Evolutionary conservation across 2,888 invertebrate species (phyloP).

Genomic region (Sussaba pulchella): DNA sequence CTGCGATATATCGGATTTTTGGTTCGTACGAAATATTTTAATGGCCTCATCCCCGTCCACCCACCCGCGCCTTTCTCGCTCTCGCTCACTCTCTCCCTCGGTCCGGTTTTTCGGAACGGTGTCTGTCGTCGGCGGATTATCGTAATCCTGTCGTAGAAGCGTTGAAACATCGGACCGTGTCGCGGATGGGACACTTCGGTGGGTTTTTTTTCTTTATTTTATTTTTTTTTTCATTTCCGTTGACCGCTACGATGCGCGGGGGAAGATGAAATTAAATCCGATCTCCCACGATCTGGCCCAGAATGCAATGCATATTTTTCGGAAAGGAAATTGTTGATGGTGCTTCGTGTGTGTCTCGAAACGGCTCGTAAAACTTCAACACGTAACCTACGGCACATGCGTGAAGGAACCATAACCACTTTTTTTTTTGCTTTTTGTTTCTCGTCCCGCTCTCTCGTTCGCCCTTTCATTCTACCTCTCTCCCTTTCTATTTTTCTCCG

Average conservation of each 20-base stretch:
- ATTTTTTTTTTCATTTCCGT: no score
- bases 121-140: slow-evolving; percentile 53
- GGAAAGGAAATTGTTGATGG: slow-evolving; percentile 36
- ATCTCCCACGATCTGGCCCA: slow-evolving; percentile 31
- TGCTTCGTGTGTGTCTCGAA: slow-evolving; percentile 41
- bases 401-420: slow-evolving; percentile 25
- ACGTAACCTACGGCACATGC: slow-evolving; percentile 38
- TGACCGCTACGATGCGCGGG: slow-evolving; percentile 7
- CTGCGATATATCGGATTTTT: slow-evolving; percentile 29
- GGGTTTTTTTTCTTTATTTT: no score
- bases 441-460: no score
- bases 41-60: no score
- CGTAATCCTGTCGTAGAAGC: slow-evolving; percentile 57
- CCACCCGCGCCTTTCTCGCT: neutral
- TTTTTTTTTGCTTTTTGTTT: no score
- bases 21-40: slow-evolving; percentile 58
- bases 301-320: slow-evolving; percentile 33
- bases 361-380: slow-evolving; percentile 62
- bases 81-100: neutral
- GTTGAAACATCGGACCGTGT: slow-evolving; percentile 51
- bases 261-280: slow-evolving; percentile 36
- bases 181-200: slow-evolving; percentile 6
- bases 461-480: no score
- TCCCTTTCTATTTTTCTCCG: slow-evolving; percentile 44
- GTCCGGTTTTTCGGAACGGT: slow-evolving; percentile 4